A percentile compares a stretch with the other conserved stretches of the same genome.
phyloP scores from a whole-genome alignment of 2,888 invertebrate species.

The Amiota communis region DNA sequence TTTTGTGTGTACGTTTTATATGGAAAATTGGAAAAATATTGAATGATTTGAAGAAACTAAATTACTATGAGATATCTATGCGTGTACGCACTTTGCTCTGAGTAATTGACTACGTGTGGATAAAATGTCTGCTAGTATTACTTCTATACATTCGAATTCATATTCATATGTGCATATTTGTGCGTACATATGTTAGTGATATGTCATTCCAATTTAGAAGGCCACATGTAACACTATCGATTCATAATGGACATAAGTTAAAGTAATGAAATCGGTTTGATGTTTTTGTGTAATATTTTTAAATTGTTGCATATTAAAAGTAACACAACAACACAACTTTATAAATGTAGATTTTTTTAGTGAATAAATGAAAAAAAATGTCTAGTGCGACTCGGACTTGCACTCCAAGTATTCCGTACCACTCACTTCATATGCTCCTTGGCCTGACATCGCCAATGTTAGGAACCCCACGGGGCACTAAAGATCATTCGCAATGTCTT shows the following conservation, averaged over 20 bases:
- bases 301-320: too few relatives aligned
- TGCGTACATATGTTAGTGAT: neutral
- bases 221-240: constrained; percentile 6
- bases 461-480: too few relatives aligned
- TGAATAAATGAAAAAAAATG: too few relatives aligned
- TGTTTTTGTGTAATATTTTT: too few relatives aligned
- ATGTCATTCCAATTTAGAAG: neutral
- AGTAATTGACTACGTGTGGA: constrained; percentile 66
- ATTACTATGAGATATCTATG: neutral
- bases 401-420: too few relatives aligned
- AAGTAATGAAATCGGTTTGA: too few relatives aligned
- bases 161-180: neutral
- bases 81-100: constrained; percentile 47
- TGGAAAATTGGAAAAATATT: neutral
- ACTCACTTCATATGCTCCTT: too few relatives aligned
- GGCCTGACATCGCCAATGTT: too few relatives aligned
- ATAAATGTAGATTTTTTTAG: too few relatives aligned
- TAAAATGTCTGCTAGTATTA: constrained; percentile 62
- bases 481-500: too few relatives aligned
- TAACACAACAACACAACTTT: too few relatives aligned
- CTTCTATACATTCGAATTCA: constrained; percentile 14
- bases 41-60: neutral
- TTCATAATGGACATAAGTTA: neutral
- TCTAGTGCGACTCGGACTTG: too few relatives aligned
- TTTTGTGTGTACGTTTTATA: neutral